Percentiles rank a stretch among this genome's conserved stretches.
phyloP scores from a whole-genome alignment of 2,888 invertebrate genomes.

The Nomada fabriciana region DNA sequence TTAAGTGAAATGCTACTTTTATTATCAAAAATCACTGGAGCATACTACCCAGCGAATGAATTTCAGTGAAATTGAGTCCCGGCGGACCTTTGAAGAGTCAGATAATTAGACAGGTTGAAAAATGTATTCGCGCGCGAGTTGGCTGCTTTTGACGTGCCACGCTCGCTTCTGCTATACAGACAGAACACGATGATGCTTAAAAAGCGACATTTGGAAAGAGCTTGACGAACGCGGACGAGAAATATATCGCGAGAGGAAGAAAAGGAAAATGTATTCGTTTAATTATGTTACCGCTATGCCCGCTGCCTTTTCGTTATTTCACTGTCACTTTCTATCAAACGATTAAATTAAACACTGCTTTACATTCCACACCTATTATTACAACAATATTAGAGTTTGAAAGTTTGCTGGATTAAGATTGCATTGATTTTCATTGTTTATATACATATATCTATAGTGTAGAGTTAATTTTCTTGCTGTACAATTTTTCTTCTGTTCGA shows the following conservation, averaged over 20 bases:
- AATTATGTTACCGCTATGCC: constrained; percentile 14
- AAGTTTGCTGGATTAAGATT: no score
- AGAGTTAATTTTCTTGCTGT: no score
- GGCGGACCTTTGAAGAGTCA: constrained; percentile 56
- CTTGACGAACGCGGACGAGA: background rate
- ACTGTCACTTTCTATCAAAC: no score
- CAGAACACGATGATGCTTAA: constrained; percentile 46
- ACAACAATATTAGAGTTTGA: no score
- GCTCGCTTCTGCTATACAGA: constrained; percentile 23
- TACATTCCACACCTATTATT: no score
- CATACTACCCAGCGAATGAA: constrained; percentile 63
- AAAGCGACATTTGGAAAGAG: constrained; percentile 44
- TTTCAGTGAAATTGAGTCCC: constrained; percentile 66
- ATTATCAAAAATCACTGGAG: constrained; percentile 69
- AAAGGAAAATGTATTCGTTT: constrained; percentile 17
- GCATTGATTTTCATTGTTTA: no score
- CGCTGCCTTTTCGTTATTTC: background rate
- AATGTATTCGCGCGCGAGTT: constrained; percentile 62
- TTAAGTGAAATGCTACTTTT: constrained; percentile 45
- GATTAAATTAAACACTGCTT: no score
- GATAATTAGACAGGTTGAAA: constrained; percentile 73
- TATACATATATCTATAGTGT: no score
- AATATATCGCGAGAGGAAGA: background rate
- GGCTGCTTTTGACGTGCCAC: constrained; percentile 36
- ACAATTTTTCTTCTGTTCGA: no score